Conservation (phyloP, 2,113 vertebrate species). For the Pao palembangensis region DNA sequence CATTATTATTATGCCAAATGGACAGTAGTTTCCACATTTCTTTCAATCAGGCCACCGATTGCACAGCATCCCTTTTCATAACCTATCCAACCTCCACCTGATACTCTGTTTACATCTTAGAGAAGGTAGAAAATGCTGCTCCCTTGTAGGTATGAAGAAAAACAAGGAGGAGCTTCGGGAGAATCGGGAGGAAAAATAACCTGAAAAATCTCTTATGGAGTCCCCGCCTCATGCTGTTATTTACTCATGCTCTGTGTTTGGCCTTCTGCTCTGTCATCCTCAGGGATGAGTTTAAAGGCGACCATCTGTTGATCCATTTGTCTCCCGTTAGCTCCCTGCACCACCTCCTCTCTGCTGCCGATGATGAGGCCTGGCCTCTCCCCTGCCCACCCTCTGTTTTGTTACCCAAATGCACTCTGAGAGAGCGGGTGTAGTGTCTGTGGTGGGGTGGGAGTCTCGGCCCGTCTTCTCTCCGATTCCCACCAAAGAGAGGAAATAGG, state of each 20-base stretch:
- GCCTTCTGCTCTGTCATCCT: conserved; percentile 68
- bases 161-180: conserved; percentile 40
- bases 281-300: conserved; percentile 72
- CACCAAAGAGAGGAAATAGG: conserved; percentile 15
- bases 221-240: conserved; percentile 42
- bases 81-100: conserved; percentile 42
- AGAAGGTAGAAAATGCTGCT: conserved; percentile 59
- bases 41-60: conserved; percentile 42
- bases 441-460: conserved; percentile 23
- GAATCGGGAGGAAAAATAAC: conserved; percentile 43
- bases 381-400: conserved; percentile 45
- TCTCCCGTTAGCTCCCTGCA: conserved; percentile 65
- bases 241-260: conserved; percentile 48
- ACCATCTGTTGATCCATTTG: conserved; percentile 78
- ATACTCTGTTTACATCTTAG: conserved; percentile 26
- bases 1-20: conserved; percentile 29
- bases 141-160: conserved; percentile 56
- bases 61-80: conserved; percentile 28
- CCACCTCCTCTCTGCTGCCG: conserved; percentile 50
- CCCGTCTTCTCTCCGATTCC: conserved; percentile 22
- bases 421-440: conserved; percentile 7
- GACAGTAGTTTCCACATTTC: conserved; percentile 36
- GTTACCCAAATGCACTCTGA: conserved; percentile 36
- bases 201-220: conserved; percentile 34
- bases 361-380: conserved; percentile 60